Conservation (phyloP, 2,797 vertebrate species). For the Gobionotothen gibberifrons region DNA sequence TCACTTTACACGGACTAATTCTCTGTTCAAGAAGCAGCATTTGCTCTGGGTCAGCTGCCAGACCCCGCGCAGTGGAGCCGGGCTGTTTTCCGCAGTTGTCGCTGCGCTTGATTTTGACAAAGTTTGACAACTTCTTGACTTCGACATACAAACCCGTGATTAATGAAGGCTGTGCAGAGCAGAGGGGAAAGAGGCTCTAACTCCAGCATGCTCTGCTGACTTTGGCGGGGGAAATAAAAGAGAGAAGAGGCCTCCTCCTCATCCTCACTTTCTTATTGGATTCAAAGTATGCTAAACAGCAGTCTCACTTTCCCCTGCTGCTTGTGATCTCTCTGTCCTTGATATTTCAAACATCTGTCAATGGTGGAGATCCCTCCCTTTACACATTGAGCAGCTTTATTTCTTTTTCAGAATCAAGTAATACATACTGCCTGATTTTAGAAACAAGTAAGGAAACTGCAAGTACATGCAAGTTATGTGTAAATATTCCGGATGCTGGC, state of each 20-base stretch:
- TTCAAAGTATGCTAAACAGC: conserved; percentile 5
- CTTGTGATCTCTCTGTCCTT: too few species aligned
- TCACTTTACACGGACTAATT: conserved; percentile 78
- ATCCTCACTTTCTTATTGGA: conserved; percentile 27
- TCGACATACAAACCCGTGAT: conserved; percentile 81
- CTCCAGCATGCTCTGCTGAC: conserved; percentile 71
- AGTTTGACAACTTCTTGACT: conserved; percentile 95
- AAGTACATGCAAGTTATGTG: background rate
- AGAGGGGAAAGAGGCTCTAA: conserved; percentile 41
- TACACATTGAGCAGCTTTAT: background rate
- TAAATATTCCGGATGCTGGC: background rate
- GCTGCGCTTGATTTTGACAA: conserved; percentile 84
- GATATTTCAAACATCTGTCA: background rate
- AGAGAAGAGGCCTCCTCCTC: conserved; percentile 21
- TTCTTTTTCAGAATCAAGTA: background rate
- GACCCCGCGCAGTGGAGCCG: conserved; percentile 81
- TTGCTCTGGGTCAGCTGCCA: conserved; percentile 87
- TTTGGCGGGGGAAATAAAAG: conserved; percentile 10
- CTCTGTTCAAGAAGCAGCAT: conserved; percentile 78
- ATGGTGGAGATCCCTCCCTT: background rate
- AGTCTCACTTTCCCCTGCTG: background rate
- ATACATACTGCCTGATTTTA: background rate
- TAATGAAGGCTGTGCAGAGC: conserved; percentile 75
- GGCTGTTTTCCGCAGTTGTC: conserved; percentile 58
- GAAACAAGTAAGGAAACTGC: accelerated